Base-by-base conservation (phyloP, 2,888 invertebrate genomes). In the Thera obeliscata region DNA sequence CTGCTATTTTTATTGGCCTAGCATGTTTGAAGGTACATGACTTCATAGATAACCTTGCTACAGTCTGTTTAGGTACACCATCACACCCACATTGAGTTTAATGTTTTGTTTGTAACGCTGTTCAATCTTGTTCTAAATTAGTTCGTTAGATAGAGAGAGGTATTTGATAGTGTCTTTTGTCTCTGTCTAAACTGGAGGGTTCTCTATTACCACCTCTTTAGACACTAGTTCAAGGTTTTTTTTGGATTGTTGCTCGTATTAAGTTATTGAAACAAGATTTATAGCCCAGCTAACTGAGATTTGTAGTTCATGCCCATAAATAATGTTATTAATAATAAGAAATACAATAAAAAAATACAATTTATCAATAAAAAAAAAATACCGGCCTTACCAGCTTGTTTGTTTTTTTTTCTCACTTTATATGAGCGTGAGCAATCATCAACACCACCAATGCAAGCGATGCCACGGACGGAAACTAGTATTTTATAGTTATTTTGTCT, bases 11-110 rank as follows among this genome's bases (percentile, higher is more conserved):
- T 7, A 41, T 41, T 2, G 41, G 22, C 50, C 50, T 50, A 2
- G 22, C 11, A n/a, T 56, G 36, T 56, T 36, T 48, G 36, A 43
- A 68, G 70, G 68, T 71, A 49, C 38, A 64, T 70, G 74, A 72
- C 71, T 72, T 67, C 69, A 62, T 58, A 49, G 61, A 22, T 64
- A 50, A 43, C 60, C 55, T 52, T 60, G 50, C 11, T 36, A 38
- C 57, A 50, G 41, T 52, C 61, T 56, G 60, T 65, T 8, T 11
- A n/a, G 41, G 33, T 35, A 11, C 22, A 6, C 41, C 41, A 41
- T 41, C 38, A 50, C 11, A 11, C 66, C 66, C 61, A 66, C 66
- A 55, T 52, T 41, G 50, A 5, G 61, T 56, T 66, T 66, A 50
- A 66, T 61, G 61, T 38, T 54, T 55, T 61, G 61, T 48, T 49